Base-by-base conservation (phyloP, 2,888 invertebrate species). In the Aphidoletes aphidimyza region DNA sequence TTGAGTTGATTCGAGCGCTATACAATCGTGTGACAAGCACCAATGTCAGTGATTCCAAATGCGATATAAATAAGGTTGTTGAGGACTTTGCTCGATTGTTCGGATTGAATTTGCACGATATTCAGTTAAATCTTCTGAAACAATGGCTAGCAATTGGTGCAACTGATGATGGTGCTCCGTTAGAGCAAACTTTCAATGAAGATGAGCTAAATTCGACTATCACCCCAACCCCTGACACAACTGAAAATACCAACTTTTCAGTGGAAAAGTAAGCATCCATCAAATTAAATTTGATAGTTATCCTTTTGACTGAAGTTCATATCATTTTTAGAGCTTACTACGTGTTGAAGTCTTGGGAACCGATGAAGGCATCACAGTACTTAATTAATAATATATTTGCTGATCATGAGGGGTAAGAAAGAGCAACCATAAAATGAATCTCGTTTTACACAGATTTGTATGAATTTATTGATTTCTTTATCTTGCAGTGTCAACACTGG, bases 181-280 rank as follows among this genome's bases (percentile, higher is more conserved):
- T 89, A 26, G 90, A 90, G 85, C 90, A 90, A 69, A 90, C 90
- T 1, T 88, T 89, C 45, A 88, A 88, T 85, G 90, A 89, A 85
- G 89, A 89, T 87, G 69, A 69, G 14, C 2, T 69, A 14, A 69
- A 69, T 69, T 69, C 69, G n/a, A 87, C 88, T 1, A 87, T 88
- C 85, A 84, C 39, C 39, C 36, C 84, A 22, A 59, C 47, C 78
- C 19, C 42, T 39, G 87, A 88, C 42, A n/a, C n/a, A n/a, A n/a
- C n/a, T n/a, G 39, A 45, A 6, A 78, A 78, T n/a, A 19, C 34
- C 5, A 84, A 84, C 59, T 2, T 69, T 30, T 69, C 69, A 0
- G 69, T 69, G 14, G 69, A 30, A 69, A 69, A 69, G 69, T 69
- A 69, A 1, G 69, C 42, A 42, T 54, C 54, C n/a, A 54, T 54